Base-by-base conservation (phyloP, 37 sponge, comb jelly and placozoan genomes). In the Halisarca cf. caerulea region DNA sequence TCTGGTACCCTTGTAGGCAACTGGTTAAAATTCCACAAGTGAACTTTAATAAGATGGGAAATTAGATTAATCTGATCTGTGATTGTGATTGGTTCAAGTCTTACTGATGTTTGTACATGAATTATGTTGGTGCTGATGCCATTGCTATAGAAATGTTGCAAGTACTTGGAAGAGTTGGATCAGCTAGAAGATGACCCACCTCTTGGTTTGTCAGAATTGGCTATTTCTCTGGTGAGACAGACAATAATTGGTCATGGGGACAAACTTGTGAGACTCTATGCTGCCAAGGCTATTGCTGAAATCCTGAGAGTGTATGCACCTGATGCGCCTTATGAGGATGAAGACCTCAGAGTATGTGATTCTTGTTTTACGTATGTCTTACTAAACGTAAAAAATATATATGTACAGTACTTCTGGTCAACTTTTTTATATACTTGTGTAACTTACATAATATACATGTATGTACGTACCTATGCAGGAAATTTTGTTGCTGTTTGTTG, bases 291-390 rank as follows among this genome's bases (percentile, higher is more conserved):
- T 59, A 82, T 88, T 82, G 90, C 91, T 24, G 92, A 97, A 14
- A 57, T 97, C 18, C 80, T 97, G 55, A 75, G 94, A 20, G 68
- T 97, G 15, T 97, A 59, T 55, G 89, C 87, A 58, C 97, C 97
- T 18, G 85, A 89, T 23, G 92, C 94, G 9, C 97, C 97, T 6
- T 96, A 93, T 60, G 86, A 85, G 43, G 86, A 88, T 42, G 86
- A 89, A 8, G 83, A 95, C 20, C 45, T 85, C 6, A 88, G 88
- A 85, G 96, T 95, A n/a, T n/a, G n/a, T n/a, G n/a, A n/a, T n/a
- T n/a, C n/a, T n/a, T n/a, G n/a, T n/a, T n/a, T n/a, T n/a, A n/a
- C n/a, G n/a, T n/a, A n/a, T n/a, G n/a, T n/a, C n/a, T n/a, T n/a
- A n/a, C n/a, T n/a, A n/a, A n/a, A n/a, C n/a, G n/a, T n/a, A n/a